Conservation (phyloP, 2,888 invertebrate species). For the Drosophila neutralis region DNA sequence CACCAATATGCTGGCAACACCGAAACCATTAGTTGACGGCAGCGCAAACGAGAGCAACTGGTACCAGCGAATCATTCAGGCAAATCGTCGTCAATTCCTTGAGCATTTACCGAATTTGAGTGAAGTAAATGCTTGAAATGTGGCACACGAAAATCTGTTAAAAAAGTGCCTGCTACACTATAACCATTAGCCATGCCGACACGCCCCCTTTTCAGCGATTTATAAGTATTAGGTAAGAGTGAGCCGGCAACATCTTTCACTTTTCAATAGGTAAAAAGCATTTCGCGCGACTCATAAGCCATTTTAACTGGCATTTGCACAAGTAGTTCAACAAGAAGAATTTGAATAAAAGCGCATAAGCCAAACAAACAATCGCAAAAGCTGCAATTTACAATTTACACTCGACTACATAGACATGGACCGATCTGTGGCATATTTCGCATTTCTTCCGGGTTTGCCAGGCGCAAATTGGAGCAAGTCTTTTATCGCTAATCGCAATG, state of each 20-base stretch:
- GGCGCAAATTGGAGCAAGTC: constrained; percentile 52
- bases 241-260: constrained; percentile 63
- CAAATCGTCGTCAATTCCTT: constrained; percentile 78
- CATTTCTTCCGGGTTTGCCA: constrained; percentile 66
- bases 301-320: constrained; percentile 37
- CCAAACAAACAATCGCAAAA: constrained; percentile 24
- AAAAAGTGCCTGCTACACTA: constrained; percentile 18
- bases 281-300: constrained; percentile 28
- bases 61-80: constrained; percentile 74
- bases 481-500: constrained; percentile 34
- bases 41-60: constrained; percentile 48
- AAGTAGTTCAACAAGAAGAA: constrained; percentile 50
- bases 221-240: constrained; percentile 65
- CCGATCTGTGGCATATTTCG: constrained; percentile 37
- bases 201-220: constrained; percentile 39
- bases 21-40: constrained; percentile 54
- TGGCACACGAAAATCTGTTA: constrained; percentile 7
- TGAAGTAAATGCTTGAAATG: constrained; percentile 42
- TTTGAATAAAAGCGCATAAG: constrained; percentile 33
- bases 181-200: constrained; percentile 45
- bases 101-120: constrained; percentile 68
- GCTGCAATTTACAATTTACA: constrained; percentile 49
- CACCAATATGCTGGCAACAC: constrained; percentile 39
- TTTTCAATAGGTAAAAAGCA: constrained; percentile 42
- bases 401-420: constrained; percentile 20